Evolutionary conservation across 2,113 vertebrate species (phyloP), one percentile per base, ranked within the genome.

Genomic region (Columba janthina): DNA sequence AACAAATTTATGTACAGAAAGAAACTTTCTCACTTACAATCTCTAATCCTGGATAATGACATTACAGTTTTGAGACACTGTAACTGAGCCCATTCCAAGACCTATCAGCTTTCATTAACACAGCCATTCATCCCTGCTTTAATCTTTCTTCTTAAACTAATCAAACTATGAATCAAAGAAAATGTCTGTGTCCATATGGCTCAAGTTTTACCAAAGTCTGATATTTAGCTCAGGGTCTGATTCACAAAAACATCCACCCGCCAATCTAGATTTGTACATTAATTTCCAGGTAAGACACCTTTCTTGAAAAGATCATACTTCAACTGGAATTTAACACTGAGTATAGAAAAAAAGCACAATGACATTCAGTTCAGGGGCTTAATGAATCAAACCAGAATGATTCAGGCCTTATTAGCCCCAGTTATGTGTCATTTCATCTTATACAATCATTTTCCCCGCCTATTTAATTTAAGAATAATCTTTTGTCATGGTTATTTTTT

Each of bases 61-160:
- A 93, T 87, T 88, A 91, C 17, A 29, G 79, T 88, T 94, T 79
- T 61, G 76, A 95, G 74, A 74, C 38, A 56, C 51, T 94, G 60
- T 83, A 83, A 77, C 73, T 78, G 61, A 93, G 69, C 69, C 72
- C 20, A 46, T 94, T 95, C 82, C 79, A 71, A 71, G 72, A 80
- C 57, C 76, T 84, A 96, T 94, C 93, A 93, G 40, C 53, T 95
- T 94, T 75, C 94, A 87, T 92, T 92, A 94, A 67, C 70, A 54
- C 34, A 87, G n/a, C 2, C 22, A 90, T 96, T 96, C 73, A 88
- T 92, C 65, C 79, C 44, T 66, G 36, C 76, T 82, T 76, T 92
- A 90, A 96, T 96, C 85, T 90, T 93, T 87, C 82, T 80, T 86
- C 79, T 84, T 90, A 86, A 77, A 48, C 79, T 84, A 78, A 78